phyloP scores from a whole-genome alignment of 2,113 vertebrate species.

The Nycticorax nycticorax region DNA sequence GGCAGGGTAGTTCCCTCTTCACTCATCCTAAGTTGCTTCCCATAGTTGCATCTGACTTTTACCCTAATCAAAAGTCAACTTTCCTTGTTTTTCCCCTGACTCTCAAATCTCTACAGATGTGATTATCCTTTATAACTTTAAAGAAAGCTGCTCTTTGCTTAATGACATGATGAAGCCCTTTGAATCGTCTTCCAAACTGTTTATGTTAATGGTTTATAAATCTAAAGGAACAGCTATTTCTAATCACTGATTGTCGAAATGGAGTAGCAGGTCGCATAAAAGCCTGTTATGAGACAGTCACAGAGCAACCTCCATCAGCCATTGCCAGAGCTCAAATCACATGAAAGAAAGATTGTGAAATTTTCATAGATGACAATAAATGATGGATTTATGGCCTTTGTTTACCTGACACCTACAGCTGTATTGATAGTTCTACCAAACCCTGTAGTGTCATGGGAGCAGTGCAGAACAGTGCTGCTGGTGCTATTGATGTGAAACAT shows the following conservation, averaged over 20 bases:
- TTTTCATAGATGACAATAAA: neutral
- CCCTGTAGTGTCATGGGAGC: neutral
- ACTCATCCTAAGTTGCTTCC: neutral
- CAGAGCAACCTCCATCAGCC: neutral
- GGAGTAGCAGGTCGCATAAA: neutral
- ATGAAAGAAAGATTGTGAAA: neutral
- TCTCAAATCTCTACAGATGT: neutral
- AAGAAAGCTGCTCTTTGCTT: neutral
- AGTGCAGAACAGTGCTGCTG: neutral
- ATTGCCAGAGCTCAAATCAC: neutral
- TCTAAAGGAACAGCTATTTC: neutral
- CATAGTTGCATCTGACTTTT: neutral
- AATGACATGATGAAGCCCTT: neutral
- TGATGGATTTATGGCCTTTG: neutral
- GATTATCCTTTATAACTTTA: neutral
- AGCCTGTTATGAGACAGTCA: neutral
- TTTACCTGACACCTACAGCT: neutral
- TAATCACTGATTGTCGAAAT: neutral
- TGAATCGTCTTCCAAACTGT: neutral
- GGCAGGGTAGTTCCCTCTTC: neutral
- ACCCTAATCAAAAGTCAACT: neutral
- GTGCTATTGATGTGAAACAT: neutral
- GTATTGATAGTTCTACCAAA: neutral
- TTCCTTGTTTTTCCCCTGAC: accelerated
- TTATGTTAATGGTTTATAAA: neutral